Percentiles rank a stretch among this genome's conserved stretches.
phyloP scores from a whole-genome alignment of 2,797 vertebrate species.

The Alauda arvensis region DNA sequence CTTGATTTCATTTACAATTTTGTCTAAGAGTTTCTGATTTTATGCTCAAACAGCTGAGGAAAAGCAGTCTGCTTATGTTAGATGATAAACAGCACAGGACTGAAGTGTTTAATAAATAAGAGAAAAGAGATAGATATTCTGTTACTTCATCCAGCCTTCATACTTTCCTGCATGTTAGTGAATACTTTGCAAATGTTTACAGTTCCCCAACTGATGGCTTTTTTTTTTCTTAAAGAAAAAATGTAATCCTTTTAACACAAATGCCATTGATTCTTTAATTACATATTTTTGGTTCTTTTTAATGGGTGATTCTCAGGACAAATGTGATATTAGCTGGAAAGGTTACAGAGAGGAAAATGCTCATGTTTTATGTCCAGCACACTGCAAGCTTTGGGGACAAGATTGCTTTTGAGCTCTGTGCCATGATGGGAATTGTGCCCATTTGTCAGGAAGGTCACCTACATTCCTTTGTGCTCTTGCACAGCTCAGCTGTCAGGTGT shows the following conservation, averaged over 20 bases:
- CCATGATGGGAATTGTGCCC: background rate
- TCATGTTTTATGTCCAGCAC: background rate
- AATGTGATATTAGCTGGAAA: background rate
- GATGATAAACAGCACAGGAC: background rate
- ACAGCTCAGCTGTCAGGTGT: background rate
- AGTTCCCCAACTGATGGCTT: background rate
- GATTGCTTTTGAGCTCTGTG: background rate
- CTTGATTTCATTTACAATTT: background rate
- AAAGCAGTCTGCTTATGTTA: background rate
- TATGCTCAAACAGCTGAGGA: background rate
- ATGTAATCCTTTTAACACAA: background rate
- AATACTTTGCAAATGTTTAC: background rate
- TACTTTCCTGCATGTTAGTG: background rate
- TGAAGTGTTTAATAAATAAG: background rate
- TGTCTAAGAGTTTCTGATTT: background rate
- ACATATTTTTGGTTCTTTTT: background rate
- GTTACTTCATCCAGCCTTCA: background rate
- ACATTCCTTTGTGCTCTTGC: background rate
- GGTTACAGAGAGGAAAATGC: background rate
- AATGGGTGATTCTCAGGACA: background rate
- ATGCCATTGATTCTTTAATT: background rate
- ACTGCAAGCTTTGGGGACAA: background rate
- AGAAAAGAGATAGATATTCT: background rate
- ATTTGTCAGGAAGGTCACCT: background rate
- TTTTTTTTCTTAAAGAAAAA: background rate